phyloP scores from a whole-genome alignment of 2,888 invertebrate species.

The Lomographa bimaculata region DNA sequence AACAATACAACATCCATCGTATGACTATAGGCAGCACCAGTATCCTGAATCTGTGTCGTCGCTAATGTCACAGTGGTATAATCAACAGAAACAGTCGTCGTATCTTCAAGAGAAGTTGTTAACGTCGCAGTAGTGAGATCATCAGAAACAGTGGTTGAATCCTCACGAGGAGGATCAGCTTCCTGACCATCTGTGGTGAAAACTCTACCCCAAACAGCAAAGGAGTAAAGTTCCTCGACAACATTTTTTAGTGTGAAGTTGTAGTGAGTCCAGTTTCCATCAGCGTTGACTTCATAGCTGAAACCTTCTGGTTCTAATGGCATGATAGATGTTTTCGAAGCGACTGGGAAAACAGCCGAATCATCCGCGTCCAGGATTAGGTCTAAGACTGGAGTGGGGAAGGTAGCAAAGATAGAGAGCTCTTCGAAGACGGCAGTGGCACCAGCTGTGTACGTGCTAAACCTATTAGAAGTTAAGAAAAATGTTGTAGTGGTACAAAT shows the following conservation, averaged over 20 bases:
- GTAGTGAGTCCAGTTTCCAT: conserved; percentile 37
- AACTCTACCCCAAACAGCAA: conserved; percentile 80
- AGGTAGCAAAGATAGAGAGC: conserved; percentile 65
- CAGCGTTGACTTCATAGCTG: conserved; percentile 39
- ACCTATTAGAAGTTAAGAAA: too few species aligned
- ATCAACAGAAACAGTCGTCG: too few species aligned
- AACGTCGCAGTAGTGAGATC: not conserved
- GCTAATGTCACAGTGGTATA: too few species aligned
- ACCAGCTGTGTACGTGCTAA: conserved; percentile 58
- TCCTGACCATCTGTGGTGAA: conserved; percentile 67
- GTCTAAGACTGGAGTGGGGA: conserved; percentile 57
- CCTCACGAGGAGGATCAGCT: conserved; percentile 45
- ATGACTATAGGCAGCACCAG: too few species aligned
- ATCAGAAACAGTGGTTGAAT: conserved; percentile 4
- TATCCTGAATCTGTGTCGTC: too few species aligned
- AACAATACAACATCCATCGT: too few species aligned
- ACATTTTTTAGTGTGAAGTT: conserved; percentile 44
- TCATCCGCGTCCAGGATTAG: conserved; percentile 47
- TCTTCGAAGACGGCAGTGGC: conserved; percentile 72
- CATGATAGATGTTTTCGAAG: conserved; percentile 71
- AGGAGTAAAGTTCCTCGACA: conserved; percentile 65
- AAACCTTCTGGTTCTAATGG: conserved; percentile 68
- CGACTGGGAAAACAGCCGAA: conserved; percentile 73
- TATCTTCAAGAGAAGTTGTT: too few species aligned
- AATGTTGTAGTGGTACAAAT: too few species aligned